phyloP scores from a whole-genome alignment of 2,797 vertebrate genomes.

The Acanthurus tractus region DNA sequence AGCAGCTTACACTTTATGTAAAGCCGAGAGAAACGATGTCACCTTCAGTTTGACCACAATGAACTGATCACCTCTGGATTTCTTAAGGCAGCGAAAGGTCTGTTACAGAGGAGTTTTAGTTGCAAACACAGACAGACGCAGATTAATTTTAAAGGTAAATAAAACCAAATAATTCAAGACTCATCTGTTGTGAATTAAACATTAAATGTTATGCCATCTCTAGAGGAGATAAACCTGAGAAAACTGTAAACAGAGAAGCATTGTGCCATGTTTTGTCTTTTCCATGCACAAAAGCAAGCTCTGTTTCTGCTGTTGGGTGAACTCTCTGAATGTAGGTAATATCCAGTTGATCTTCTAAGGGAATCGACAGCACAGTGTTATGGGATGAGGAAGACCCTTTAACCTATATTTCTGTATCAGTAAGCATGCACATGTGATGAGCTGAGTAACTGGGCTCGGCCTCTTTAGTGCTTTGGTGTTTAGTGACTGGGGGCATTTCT shows the following conservation, averaged over 20 bases:
- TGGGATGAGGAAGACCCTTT: slow-evolving; percentile 31
- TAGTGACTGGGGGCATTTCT: slow-evolving; percentile 59
- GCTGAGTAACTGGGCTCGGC: slow-evolving; percentile 17
- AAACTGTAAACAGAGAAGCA: not conserved
- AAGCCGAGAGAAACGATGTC: not conserved
- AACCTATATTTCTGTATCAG: slow-evolving; percentile 41
- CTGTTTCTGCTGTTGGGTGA: not conserved
- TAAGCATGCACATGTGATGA: slow-evolving; percentile 29
- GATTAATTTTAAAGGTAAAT: not conserved
- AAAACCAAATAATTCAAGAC: not conserved
- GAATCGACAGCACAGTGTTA: not conserved
- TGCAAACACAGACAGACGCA: not conserved
- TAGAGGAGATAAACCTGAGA: slow-evolving; percentile 9
- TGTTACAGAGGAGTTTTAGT: slow-evolving; percentile 1
- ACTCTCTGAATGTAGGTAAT: not conserved
- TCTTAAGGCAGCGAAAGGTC: not conserved
- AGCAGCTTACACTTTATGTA: not conserved
- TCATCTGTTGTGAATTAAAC: slow-evolving; percentile 2
- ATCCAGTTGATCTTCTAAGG: slow-evolving; percentile 8
- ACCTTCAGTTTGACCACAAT: slow-evolving; percentile 16
- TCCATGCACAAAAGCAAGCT: slow-evolving; percentile 10
- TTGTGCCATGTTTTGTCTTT: not conserved
- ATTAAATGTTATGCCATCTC: not conserved
- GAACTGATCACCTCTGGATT: not conserved
- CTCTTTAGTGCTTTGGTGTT: slow-evolving; percentile 47